Evolutionary conservation across 92 coral and sea anemone species (phyloP), one percentile per base, ranked within the genome.

Genomic region (Zoanthus sansibaricus): DNA sequence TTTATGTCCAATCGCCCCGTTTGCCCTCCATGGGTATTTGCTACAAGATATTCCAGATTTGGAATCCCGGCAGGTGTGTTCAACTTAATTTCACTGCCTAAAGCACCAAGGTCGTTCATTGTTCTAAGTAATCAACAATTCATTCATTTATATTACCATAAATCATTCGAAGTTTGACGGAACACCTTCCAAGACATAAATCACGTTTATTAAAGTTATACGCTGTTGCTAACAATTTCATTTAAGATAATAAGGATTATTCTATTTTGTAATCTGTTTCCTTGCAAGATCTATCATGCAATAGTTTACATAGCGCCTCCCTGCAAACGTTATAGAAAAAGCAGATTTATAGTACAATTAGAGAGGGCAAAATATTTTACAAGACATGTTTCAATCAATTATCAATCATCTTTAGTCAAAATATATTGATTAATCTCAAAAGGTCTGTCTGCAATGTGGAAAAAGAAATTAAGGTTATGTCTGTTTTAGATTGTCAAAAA

Each of bases 1-100:
- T 45, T 80, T 11, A 49, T 11, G 21, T 31, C 45, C 44, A 21
- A 64, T 66, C 75, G 75, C 25, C 75, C 85, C 21, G 18, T 80
- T 11, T 80, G 75, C 15, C 85, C 85, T 9, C 85, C 85, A 13
- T 80, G 85, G 85, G 85, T 80, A 45, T 80, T 80, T 49, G 85
- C 85, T 14, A 80, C 85, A 33, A 80, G 85, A 69, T 80, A 80
- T 80, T 80, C 85, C 46, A 64, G 85, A 16, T 80, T 46, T 18
- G 85, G 85, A 10, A 80, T 80, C 18, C 85, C 85, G 31, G 74
- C 85, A 80, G 85, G 85, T 80, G 51, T 20, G 85, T 64, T 18
- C 8, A 62, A 1, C 17, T 59, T 17, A 49, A 17, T 80, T 20
- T 66, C 1, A 16, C 58, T 44, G 18, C 18, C 82, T 12, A n/a